Base-by-base conservation (phyloP, 1,140 invertebrate species). In the Phocides pigmalion region DNA sequence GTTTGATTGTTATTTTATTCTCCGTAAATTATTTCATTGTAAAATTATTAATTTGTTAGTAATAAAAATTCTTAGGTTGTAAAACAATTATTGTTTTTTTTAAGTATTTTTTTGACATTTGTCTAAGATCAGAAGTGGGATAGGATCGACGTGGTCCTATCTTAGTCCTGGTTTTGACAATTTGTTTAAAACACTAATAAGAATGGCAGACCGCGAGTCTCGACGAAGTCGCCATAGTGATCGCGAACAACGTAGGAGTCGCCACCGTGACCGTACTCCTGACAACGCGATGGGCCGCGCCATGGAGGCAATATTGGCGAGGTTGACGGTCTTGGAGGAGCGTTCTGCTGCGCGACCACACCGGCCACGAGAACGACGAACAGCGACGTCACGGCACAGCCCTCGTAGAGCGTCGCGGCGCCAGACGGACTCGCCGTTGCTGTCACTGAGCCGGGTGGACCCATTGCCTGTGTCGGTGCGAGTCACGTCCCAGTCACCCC, bases 41-140 rank as follows among this genome's bases (percentile, higher is more conserved):
- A n/a, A n/a, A n/a, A n/a, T n/a, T n/a, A n/a, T n/a, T n/a, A n/a
- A n/a, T n/a, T n/a, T n/a, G n/a, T n/a, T n/a, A n/a, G n/a, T n/a
- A n/a, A n/a, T n/a, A n/a, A n/a, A n/a, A n/a, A n/a, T n/a, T n/a
- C n/a, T n/a, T n/a, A n/a, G n/a, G n/a, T n/a, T n/a, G n/a, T n/a
- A n/a, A n/a, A n/a, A n/a, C n/a, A n/a, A n/a, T n/a, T n/a, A n/a
- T n/a, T n/a, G n/a, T n/a, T n/a, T n/a, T n/a, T n/a, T n/a, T n/a
- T n/a, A n/a, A n/a, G n/a, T n/a, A n/a, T n/a, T n/a, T n/a, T n/a
- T n/a, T n/a, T n/a, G n/a, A n/a, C n/a, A n/a, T n/a, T n/a, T 41
- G 6, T 41, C 12, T 15, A 41, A 41, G 37, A 41, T 41, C 37
- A 41, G 37, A 41, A 41, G 37, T 14, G 37, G 37, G 37, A 41